Base-by-base conservation (phyloP, 2,113 vertebrate species). In the Rutilus rutilus region DNA sequence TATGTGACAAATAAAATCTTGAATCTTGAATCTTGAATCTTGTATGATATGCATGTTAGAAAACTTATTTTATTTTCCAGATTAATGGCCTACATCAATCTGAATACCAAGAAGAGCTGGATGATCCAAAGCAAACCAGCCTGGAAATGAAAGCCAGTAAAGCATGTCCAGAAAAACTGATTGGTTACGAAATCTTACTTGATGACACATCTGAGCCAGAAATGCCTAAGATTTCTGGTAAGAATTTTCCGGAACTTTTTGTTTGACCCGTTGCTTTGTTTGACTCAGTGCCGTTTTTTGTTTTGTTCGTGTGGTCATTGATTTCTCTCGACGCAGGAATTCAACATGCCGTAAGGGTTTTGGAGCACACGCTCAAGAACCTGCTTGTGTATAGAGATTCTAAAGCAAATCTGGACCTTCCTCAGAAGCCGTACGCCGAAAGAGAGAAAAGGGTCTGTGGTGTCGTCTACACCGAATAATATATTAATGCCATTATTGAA, bases 261-360 rank as follows among this genome's bases (percentile, higher is more conserved):
- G 21, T 10, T 42, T 62, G 14, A 60, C 9, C 39, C 27, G 36
- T 54, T 83, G 52, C 52, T 75, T 50, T 6, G 7, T 57, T 73
- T 59, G 19, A 83, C 65, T 65, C 62, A 39, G 52, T 85, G 6
- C 25, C 10, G 21, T 8, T 73, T 65, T 21, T 15, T n/a, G n/a
- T n/a, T 50, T 30, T 74, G 57, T 82, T 45, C 8, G 23, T 73
- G 36, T 79, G 75, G 88, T 62, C 21, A 87, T 67, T 21, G 23
- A 45, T 30, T 81, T 82, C 8, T 27, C 15, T 33, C 9, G 9
- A 47, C 5, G 3, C 89, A 97, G 97, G 96, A 89, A 96, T 96
- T 83, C 96, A 96, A 88, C 94, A 95, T 79, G 96, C 96, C 0
- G 88, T 94, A 3, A 93, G 89, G 87, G 95, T 93, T 4, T 92